Conservation (phyloP, 2,113 vertebrate species). For the Pomatostomus ruficeps region DNA sequence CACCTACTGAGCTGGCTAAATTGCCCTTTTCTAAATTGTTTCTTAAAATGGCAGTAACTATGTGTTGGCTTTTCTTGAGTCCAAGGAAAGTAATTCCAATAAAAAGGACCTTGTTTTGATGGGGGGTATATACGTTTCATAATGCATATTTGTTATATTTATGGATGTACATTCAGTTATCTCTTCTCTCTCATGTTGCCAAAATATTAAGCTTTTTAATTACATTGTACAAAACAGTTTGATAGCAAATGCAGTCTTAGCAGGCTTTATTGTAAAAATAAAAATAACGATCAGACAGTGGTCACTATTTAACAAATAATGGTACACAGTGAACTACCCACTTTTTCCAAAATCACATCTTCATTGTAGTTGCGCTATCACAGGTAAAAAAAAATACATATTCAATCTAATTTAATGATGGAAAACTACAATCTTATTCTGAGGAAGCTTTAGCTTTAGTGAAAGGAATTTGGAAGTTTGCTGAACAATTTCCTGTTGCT, state of each 20-base stretch:
- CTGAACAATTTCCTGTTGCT: background rate
- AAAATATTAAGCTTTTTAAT: background rate
- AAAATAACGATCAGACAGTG: background rate
- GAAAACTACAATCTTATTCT: background rate
- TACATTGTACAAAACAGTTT: background rate
- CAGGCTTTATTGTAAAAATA: background rate
- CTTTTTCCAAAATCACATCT: background rate
- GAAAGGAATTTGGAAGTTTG: background rate
- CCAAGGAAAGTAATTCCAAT: background rate
- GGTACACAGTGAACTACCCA: background rate
- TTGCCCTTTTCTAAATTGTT: background rate
- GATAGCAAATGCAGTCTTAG: background rate
- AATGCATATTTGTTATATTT: background rate
- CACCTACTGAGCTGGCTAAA: background rate
- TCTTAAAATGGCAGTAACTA: background rate
- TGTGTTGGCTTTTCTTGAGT: background rate
- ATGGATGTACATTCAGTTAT: background rate
- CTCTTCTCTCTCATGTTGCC: background rate
- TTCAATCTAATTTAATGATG: background rate
- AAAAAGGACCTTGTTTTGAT: background rate
- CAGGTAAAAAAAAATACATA: background rate
- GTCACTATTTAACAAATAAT: background rate
- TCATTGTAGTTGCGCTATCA: background rate
- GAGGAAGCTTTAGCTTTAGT: background rate
- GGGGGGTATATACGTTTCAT: background rate